Evolutionary conservation across 2,888 invertebrate species (phyloP), one percentile per base, ranked within the genome.

Genomic region (Macrophya alboannulata): DNA sequence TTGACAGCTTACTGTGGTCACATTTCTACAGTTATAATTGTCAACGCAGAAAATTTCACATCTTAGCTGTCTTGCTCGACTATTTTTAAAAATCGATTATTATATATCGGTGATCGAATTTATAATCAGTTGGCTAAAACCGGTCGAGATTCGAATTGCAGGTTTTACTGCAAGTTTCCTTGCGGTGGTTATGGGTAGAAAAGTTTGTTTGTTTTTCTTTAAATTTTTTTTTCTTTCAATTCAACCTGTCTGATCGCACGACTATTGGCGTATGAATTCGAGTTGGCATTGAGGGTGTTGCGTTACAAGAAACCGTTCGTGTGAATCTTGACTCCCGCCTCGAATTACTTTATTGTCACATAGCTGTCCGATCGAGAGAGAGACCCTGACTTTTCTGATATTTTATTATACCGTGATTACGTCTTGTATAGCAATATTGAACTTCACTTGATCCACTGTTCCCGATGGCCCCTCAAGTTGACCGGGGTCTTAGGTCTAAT

Each of bases 271-370:
- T 55, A 51, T 15, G 21, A 81, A 81, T 62, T 43, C 59, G 15
- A 43, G 59, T 81, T 59, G 81, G 59, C 81, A 43, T 62, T 43
- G 37, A 9, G 43, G 10, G 43, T 43, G 21, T 62, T 43, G 37
- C 40, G 59, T 81, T 81, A 81, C 62, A 81, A 81, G n/a, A 81
- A 62, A 43, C 21, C 21, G 21, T 62, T 17, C 21, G 62, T 21
- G 59, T 40, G 43, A 81, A 62, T 77, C 81, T 62, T 25, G 59
- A 40, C 81, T 62, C 81, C 15, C 37, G 59, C 21, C 21, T 81
- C 81, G 59, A 43, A 81, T 81, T 81, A 81, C 81, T 62, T n/a
- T 31, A 81, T 81, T 62, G 81, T 62, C 81, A 81, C 81, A 59
- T 59, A 81, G 62, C 62, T 81, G 81, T 62, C n/a, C 59, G 10